Conservation (phyloP, 2,797 vertebrate genomes). For the Myotis pilosus region DNA sequence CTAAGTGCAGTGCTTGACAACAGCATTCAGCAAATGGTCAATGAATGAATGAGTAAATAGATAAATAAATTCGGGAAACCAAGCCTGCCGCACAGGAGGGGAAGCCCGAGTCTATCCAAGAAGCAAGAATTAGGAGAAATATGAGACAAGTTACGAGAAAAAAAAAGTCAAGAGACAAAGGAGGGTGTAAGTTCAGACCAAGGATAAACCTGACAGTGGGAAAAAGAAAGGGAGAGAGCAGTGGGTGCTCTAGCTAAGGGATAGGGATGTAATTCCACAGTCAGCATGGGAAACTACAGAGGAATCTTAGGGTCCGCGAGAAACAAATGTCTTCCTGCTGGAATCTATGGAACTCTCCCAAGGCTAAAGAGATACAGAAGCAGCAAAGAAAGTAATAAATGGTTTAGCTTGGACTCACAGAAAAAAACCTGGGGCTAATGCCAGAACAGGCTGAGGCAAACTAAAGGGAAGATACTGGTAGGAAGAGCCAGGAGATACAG, state of each 20-base stretch:
- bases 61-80: not conserved
- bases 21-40: not conserved
- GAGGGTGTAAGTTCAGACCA: not conserved
- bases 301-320: not conserved
- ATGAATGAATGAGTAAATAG: not conserved
- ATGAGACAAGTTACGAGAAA: not conserved
- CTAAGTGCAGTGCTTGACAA: not conserved
- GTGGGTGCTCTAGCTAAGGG: not conserved
- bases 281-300: not conserved
- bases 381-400: slow-evolving; percentile 63
- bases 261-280: not conserved
- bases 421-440: not conserved
- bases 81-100: not conserved
- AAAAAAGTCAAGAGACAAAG: not conserved
- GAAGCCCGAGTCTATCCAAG: not conserved
- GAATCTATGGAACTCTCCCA: not conserved
- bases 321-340: not conserved
- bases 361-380: slow-evolving; percentile 40
- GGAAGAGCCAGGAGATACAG: not conserved
- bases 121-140: slow-evolving; percentile 26
- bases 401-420: slow-evolving; percentile 42
- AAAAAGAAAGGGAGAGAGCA: slow-evolving; percentile 33
- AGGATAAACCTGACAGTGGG: not conserved
- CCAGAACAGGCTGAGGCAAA: slow-evolving; percentile 29
- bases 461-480: not conserved